Evolutionary conservation across 1,140 invertebrate genomes (phyloP), one percentile per base, ranked within the genome.

Genomic region (Goniozus legneri): DNA sequence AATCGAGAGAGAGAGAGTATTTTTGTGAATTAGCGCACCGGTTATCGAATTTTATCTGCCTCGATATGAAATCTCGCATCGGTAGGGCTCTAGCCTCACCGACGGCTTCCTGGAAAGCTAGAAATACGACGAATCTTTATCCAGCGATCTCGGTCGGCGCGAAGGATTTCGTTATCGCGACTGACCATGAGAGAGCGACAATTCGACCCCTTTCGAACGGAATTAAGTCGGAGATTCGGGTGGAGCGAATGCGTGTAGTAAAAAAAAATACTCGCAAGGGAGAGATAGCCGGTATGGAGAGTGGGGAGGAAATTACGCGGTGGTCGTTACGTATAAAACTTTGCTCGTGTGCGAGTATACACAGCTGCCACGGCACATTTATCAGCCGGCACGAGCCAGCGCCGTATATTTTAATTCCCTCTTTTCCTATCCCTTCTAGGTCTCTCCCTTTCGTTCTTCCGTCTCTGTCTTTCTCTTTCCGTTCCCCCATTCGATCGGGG

Each of bases 371-470:
- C 59, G 55, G 55, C 50, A 53, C 49, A 55, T 58, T 44, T 52
- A 67, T 69, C 67, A 71, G 60, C 58, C 60, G 64, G 62, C 65
- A 70, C 64, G 65, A 69, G 65, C 58, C 61, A 61, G 50, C 49
- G 57, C 41, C 51, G 50, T 64, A 58, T 54, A 57, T 68, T 68
- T 64, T 64, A 68, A 63, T 68, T 64, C 57, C 37, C 37, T 50
- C 37, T 40, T 47, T 50, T 44, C 33, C 39, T 30, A 50, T 22
- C 34, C 27, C 18, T 8, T 18, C 18, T 16, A 18, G 24, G 15
- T 13, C 22, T 37, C 15, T 24, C 21, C 15, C 32, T 27, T 31
- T 41, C 31, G 48, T 48, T 43, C 46, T 36, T 48, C 44, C 46
- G 41, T 52, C 53, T 38, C 14, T 14, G n/a, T 41, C 35, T 45